Evolutionary conservation across 2,888 invertebrate species (phyloP).

Genomic region (Quadriops clusia): DNA sequence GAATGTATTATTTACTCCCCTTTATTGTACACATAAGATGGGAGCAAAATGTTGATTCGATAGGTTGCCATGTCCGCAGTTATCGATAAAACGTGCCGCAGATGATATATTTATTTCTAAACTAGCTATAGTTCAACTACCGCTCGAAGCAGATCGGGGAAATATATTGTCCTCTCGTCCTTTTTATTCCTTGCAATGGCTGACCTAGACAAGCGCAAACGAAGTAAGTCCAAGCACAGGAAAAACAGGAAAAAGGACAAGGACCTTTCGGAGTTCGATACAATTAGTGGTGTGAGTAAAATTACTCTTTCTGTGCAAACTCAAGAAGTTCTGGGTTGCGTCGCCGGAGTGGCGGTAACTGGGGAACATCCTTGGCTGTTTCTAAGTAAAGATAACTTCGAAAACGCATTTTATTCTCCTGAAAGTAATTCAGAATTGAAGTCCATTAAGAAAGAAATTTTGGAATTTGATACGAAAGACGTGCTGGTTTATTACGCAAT

Average conservation of each 20-base stretch:
- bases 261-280: constrained; percentile 31
- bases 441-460: constrained; percentile 32
- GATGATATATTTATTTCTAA: no score
- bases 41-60: no score
- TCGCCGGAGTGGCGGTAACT: constrained; percentile 56
- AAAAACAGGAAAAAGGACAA: constrained; percentile 14
- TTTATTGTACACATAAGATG: no score
- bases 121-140: no score
- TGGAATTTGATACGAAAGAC: constrained; percentile 33
- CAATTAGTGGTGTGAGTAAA: constrained; percentile 45
- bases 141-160: no score
- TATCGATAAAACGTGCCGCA: no score
- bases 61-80: no score
- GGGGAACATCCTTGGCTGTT: constrained; percentile 64
- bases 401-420: constrained; percentile 48
- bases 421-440: constrained; percentile 42
- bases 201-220: background rate
- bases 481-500: constrained; percentile 56
- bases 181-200: no score
- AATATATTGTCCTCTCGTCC: no score
- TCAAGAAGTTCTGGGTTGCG: constrained; percentile 49
- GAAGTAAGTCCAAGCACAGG: constrained; percentile 10
- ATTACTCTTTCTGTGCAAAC: constrained; percentile 33
- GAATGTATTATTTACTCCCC: no score
- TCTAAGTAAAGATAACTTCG: constrained; percentile 47